Conservation (phyloP, 2,888 invertebrate species). For the Zhuqinia jingwanae region DNA sequence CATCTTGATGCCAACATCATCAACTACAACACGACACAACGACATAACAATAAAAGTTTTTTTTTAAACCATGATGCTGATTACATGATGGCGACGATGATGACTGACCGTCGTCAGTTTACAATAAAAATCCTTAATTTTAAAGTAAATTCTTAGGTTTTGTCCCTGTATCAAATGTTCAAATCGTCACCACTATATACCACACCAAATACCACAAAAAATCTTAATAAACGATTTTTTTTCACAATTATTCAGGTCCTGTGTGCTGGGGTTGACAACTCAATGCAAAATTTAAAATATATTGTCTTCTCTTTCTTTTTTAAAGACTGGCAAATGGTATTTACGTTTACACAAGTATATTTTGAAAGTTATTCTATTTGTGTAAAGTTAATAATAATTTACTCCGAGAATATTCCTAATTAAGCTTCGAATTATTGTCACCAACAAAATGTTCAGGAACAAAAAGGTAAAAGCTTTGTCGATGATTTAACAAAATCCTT, state of each 20-base stretch:
- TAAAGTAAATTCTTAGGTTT: neutral
- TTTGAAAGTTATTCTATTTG: too few species aligned
- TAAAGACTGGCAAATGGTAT: too few species aligned
- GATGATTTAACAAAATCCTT: too few species aligned
- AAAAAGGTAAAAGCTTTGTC: too few species aligned
- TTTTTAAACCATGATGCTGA: slow-evolving; percentile 15
- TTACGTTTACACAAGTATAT: too few species aligned
- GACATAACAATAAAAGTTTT: slow-evolving; percentile 10
- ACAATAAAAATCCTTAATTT: neutral
- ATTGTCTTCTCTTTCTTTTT: too few species aligned
- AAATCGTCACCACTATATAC: slow-evolving; percentile 8
- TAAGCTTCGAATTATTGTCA: neutral
- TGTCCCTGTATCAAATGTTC: slow-evolving; percentile 43
- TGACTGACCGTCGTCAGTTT: neutral
- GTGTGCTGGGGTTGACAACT: neutral
- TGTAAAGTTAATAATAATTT: too few species aligned
- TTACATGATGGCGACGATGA: neutral
- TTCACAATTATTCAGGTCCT: neutral
- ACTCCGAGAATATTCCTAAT: neutral
- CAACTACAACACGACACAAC: neutral
- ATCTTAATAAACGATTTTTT: neutral
- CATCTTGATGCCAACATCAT: slow-evolving; percentile 24
- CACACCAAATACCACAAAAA: slow-evolving; percentile 19
- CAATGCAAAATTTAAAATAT: neutral
- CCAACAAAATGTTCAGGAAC: neutral